These are phyloP conservation scores for Archaeoteleia sp. DNA, from an alignment of 2,888 invertebrate genomes.

Conservation along the genomic window DNA sequence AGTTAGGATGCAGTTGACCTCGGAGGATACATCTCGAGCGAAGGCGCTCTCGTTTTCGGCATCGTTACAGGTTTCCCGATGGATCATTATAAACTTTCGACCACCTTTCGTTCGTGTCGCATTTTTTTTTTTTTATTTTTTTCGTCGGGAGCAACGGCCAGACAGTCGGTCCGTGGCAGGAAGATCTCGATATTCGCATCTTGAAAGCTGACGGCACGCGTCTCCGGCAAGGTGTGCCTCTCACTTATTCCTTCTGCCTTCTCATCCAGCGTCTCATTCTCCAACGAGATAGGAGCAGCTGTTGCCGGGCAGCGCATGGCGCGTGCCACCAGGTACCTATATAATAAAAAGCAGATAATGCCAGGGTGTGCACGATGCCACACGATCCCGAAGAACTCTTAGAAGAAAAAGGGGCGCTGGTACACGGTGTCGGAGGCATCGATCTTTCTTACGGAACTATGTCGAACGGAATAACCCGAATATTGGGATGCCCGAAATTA, in stretches of 20 bases:
- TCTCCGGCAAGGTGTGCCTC: slow-evolving; percentile 65
- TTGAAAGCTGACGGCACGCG: slow-evolving; percentile 68
- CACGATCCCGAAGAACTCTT: slow-evolving; percentile 59
- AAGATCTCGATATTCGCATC: slow-evolving; percentile 66
- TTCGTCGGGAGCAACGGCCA: slow-evolving; percentile 61
- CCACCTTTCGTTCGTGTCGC: slow-evolving; percentile 54
- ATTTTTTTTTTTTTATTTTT: slow-evolving; percentile 44
- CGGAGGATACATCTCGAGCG: slow-evolving; percentile 22
- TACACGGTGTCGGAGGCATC: slow-evolving; percentile 50
- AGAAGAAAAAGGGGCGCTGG: slow-evolving; percentile 47
- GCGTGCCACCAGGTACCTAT: slow-evolving; percentile 74
- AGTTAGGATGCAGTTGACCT: neutral
- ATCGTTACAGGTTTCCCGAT: slow-evolving; percentile 22
- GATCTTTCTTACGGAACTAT: slow-evolving; percentile 43
- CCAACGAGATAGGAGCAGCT: slow-evolving; percentile 67
- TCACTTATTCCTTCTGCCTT: slow-evolving; percentile 56
- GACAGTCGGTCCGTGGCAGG: slow-evolving; percentile 48
- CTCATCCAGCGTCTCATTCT: slow-evolving; percentile 61
- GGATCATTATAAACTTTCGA: slow-evolving; percentile 44
- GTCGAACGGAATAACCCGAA: too few relatives aligned
- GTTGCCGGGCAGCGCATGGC: slow-evolving; percentile 69
- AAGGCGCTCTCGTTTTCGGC: slow-evolving; percentile 38
- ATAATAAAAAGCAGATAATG: slow-evolving; percentile 71
- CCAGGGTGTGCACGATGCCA: slow-evolving; percentile 65
- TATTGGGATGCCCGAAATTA: too few relatives aligned